A percentile compares a stretch with the other conserved stretches of the same genome.
These are phyloP conservation scores for Cerastis leucographa DNA, from an alignment of 2,888 invertebrate species.

Conservation along the genomic window DNA sequence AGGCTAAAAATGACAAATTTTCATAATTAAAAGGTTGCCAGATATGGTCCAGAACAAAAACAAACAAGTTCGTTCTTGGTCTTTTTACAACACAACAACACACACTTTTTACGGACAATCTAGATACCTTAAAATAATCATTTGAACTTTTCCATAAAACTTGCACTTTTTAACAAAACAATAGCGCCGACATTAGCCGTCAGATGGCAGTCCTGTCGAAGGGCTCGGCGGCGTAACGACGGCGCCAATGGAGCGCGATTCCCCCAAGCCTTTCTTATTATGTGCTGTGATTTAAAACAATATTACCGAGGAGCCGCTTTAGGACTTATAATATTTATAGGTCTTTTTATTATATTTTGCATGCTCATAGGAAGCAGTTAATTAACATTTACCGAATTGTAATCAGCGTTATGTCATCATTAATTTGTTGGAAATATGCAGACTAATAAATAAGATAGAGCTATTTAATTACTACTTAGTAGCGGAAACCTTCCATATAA, in stretches of 20 bases:
- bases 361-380: neutral
- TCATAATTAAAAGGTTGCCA: too few species aligned
- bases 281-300: slow-evolving; percentile 84
- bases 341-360: neutral
- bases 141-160: neutral
- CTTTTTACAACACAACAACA: too few species aligned
- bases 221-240: slow-evolving; percentile 79
- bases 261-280: slow-evolving; percentile 87
- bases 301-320: slow-evolving; percentile 69
- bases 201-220: slow-evolving; percentile 78
- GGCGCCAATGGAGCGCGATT: slow-evolving; percentile 89
- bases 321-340: slow-evolving; percentile 11
- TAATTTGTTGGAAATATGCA: slow-evolving; percentile 4
- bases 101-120: too few species aligned
- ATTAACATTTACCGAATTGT: slow-evolving; percentile 6
- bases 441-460: neutral
- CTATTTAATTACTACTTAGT: slow-evolving; percentile 14
- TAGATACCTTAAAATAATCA: neutral
- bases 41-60: neutral
- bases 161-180: slow-evolving; percentile 30
- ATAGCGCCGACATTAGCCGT: slow-evolving; percentile 58
- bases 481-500: slow-evolving; percentile 10
- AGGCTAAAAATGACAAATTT: neutral
- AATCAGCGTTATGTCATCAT: neutral
- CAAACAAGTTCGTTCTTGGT: too few species aligned